Evolutionary conservation across 2,888 invertebrate genomes (phyloP).

Genomic region (Phorcus lineatus): DNA sequence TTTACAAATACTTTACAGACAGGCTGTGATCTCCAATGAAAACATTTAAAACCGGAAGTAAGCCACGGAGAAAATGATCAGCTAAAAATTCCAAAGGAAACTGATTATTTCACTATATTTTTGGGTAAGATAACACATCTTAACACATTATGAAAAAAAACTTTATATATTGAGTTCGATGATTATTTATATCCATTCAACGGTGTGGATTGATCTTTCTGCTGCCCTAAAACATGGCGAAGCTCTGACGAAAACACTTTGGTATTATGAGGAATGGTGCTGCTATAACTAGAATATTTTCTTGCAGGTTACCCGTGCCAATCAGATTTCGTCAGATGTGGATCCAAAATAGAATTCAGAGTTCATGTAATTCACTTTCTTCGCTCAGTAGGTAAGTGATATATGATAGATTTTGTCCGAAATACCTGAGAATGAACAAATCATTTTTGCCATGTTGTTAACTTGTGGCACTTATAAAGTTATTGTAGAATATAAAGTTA

Average conservation of each 20-base stretch:
- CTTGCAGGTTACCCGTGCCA: constrained; percentile 39
- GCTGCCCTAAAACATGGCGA: not conserved
- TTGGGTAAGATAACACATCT: too few relatives aligned
- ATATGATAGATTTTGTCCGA: not conserved
- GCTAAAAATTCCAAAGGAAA: too few relatives aligned
- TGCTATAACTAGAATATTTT: constrained; percentile 40
- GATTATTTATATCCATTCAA: too few relatives aligned
- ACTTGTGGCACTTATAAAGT: too few relatives aligned
- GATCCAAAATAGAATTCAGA: constrained; percentile 50
- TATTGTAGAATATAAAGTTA: too few relatives aligned
- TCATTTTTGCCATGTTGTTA: too few relatives aligned
- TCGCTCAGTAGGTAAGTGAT: constrained; percentile 57
- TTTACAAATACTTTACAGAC: not conserved
- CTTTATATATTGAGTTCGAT: too few relatives aligned
- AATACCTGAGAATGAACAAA: too few relatives aligned
- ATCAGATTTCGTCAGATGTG: constrained; percentile 57
- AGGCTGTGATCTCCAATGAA: constrained; percentile 14
- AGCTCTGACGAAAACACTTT: constrained; percentile 25
- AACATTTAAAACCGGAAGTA: constrained; percentile 22
- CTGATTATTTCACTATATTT: too few relatives aligned
- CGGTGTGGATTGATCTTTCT: not conserved
- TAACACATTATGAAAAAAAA: too few relatives aligned
- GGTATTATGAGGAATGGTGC: constrained; percentile 48
- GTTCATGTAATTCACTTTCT: constrained; percentile 51
- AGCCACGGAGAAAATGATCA: not conserved